These are phyloP conservation scores for Chrysaora quinquecirrha DNA, from an alignment of 30 jellyfish, hydroid and myxozoan genomes.

Conservation along the genomic window DNA sequence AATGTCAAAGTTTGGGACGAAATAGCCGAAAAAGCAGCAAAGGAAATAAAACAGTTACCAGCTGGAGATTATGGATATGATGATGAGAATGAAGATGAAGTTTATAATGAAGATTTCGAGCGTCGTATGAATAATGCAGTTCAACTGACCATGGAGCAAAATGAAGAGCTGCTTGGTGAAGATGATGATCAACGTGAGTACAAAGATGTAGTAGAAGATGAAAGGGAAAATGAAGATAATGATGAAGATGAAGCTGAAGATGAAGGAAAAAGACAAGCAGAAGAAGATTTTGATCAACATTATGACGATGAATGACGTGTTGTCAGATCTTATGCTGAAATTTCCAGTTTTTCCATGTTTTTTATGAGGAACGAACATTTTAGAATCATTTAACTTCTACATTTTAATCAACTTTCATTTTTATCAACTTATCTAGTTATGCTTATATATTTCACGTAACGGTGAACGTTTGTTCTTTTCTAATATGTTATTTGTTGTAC, in stretches of 20 bases:
- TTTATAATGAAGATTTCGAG: neutral
- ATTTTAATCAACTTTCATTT: too few species aligned
- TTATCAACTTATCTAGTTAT: too few species aligned
- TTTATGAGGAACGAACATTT: too few species aligned
- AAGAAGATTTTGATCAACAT: too few species aligned
- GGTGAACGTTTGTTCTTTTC: too few species aligned
- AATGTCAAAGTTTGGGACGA: neutral
- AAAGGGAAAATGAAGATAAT: neutral
- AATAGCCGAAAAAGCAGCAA: neutral
- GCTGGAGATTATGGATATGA: neutral
- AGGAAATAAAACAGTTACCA: neutral
- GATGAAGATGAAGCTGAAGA: neutral
- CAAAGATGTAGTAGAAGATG: neutral
- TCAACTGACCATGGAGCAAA: neutral
- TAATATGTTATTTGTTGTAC: too few species aligned
- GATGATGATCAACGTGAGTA: neutral
- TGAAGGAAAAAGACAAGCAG: neutral
- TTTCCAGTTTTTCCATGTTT: too few species aligned
- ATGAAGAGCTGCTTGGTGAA: neutral
- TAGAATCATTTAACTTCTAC: too few species aligned
- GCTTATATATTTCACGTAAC: too few species aligned
- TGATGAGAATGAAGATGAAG: neutral
- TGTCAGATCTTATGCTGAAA: too few species aligned
- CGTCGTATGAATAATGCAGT: neutral
- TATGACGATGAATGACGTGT: too few species aligned